Evolutionary conservation across 2,797 vertebrate species (phyloP).

Genomic region (Gadopsis bispinosus): DNA sequence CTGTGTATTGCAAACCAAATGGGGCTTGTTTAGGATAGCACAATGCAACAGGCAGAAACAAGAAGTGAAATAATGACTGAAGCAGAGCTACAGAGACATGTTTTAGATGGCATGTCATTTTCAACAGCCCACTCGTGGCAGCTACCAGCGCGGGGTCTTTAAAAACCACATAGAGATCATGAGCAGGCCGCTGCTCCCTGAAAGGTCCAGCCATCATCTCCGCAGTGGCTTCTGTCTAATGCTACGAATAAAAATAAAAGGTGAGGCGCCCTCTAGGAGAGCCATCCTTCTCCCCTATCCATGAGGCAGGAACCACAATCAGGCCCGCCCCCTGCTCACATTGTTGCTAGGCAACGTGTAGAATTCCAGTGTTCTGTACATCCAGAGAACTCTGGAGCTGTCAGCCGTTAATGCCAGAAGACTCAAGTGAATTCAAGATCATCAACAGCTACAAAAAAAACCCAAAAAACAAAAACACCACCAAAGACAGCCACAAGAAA

Average conservation of each 20-base stretch:
- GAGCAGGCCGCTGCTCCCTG: slow-evolving; percentile 29
- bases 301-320: slow-evolving; percentile 62
- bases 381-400: slow-evolving; percentile 73
- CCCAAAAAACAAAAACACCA: background rate
- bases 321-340: slow-evolving; percentile 63
- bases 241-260: slow-evolving; percentile 75
- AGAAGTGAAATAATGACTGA: slow-evolving; percentile 37
- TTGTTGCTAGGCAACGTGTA: slow-evolving; percentile 86
- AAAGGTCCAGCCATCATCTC: slow-evolving; percentile 56
- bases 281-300: slow-evolving; percentile 51
- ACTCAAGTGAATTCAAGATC: slow-evolving; percentile 63
- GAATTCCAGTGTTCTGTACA: slow-evolving; percentile 74
- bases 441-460: slow-evolving; percentile 39
- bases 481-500: slow-evolving; percentile 41
- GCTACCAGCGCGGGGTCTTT: slow-evolving; percentile 26
- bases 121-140: slow-evolving; percentile 24
- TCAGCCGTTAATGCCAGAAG: slow-evolving; percentile 70
- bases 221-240: slow-evolving; percentile 58
- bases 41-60: slow-evolving; percentile 22
- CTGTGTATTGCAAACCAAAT: slow-evolving; percentile 35
- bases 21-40: slow-evolving; percentile 24
- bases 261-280: slow-evolving; percentile 64
- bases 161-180: slow-evolving; percentile 16
- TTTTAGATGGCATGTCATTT: slow-evolving; percentile 25
- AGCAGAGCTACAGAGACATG: slow-evolving; percentile 46